These are phyloP conservation scores for Clarias platycephalus DNA, from an alignment of 2,797 vertebrate species.

Conservation along the genomic window DNA sequence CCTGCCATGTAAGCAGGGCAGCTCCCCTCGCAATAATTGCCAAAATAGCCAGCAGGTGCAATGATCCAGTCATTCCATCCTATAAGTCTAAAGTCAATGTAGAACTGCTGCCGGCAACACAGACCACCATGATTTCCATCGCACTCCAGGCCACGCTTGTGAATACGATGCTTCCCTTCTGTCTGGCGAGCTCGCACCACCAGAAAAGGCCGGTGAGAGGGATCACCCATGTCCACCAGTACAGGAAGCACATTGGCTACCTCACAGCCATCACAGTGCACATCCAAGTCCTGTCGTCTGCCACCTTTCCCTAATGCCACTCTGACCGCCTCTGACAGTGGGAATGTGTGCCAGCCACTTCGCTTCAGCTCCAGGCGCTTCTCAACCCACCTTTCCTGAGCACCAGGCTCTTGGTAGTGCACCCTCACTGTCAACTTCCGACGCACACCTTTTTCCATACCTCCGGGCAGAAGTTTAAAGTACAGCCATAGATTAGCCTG, in stretches of 20 bases:
- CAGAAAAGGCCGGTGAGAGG: conserved; percentile 93
- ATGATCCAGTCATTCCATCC: conserved; percentile 99
- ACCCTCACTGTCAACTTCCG: conserved; percentile 91
- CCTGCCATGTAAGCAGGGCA: conserved; percentile 97
- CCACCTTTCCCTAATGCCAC: conserved; percentile 84
- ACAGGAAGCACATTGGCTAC: conserved; percentile 82
- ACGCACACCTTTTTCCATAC: conserved; percentile 85
- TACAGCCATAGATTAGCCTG: conserved; percentile 98
- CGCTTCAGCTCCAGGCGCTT: conserved; percentile 94
- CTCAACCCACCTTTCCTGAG: conserved; percentile 77
- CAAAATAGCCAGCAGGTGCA: conserved; percentile 94
- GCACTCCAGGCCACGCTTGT: conserved; percentile 95
- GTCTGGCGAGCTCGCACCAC: conserved; percentile 88
- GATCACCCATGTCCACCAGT: conserved; percentile 85
- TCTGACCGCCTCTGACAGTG: conserved; percentile 87
- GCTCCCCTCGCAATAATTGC: conserved; percentile 98
- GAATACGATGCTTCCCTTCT: conserved; percentile 91
- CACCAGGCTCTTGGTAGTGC: conserved; percentile 82
- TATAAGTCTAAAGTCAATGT: conserved; percentile 97
- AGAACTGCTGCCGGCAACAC: conserved; percentile 98
- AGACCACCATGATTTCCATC: conserved; percentile 88
- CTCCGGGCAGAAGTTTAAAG: conserved; percentile 86
- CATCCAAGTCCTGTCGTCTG: conserved; percentile 90
- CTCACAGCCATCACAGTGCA: conserved; percentile 91
- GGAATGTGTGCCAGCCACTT: conserved; percentile 97